These are phyloP conservation scores for Actenoides hombroni DNA, from an alignment of 2,113 vertebrate species.

Conservation along the genomic window DNA sequence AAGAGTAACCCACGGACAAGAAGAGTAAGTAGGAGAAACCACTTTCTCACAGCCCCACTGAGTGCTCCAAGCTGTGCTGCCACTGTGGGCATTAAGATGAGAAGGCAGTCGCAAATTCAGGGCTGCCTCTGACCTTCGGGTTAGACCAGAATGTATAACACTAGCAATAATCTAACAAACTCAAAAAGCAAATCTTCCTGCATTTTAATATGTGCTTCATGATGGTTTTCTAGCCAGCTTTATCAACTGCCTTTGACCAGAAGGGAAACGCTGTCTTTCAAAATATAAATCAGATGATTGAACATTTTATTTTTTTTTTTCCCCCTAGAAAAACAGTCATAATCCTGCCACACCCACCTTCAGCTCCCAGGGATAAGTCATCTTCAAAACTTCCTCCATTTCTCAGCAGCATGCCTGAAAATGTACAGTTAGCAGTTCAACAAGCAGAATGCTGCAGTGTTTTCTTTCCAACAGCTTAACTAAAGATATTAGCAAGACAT, in stretches of 20 bases:
- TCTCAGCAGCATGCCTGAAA: slow-evolving; percentile 83
- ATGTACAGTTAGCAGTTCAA: slow-evolving; percentile 25
- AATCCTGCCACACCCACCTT: slow-evolving; percentile 82
- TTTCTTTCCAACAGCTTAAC: not conserved
- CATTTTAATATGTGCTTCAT: not conserved
- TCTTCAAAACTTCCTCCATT: slow-evolving; percentile 99
- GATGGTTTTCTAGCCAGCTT: not conserved
- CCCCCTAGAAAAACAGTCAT: not conserved
- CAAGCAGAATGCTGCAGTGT: not conserved
- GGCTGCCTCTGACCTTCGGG: not conserved
- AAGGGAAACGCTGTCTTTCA: not conserved
- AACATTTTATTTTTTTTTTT: not conserved
- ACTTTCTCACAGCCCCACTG: not conserved
- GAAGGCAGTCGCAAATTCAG: not conserved
- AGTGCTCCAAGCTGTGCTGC: not conserved
- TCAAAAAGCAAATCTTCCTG: not conserved
- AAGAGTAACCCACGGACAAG: not conserved
- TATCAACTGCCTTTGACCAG: not conserved
- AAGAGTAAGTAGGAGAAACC: not conserved
- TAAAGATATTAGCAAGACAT: not conserved
- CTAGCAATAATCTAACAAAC: not conserved
- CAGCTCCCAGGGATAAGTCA: slow-evolving; percentile 96
- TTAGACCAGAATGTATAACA: not conserved
- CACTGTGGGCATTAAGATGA: not conserved
- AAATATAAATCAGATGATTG: slow-evolving; percentile 23